Percentiles rank a stretch among this genome's conserved stretches.
Conservation (phyloP, 2,113 vertebrate species). For the Leuciscus idus region DNA sequence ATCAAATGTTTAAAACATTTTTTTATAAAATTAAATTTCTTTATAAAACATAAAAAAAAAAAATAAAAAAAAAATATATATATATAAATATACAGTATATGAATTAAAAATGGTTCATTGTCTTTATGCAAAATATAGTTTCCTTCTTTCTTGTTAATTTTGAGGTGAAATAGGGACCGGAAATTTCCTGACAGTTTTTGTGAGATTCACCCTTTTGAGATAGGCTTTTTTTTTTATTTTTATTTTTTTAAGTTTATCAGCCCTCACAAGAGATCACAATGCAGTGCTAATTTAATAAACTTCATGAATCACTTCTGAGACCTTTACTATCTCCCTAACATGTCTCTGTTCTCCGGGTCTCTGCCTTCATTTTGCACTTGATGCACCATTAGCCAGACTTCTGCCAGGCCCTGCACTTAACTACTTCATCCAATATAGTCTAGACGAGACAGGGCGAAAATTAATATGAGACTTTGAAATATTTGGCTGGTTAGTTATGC, state of each 20-base stretch:
- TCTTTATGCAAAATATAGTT: no score
- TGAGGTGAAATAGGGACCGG: neutral
- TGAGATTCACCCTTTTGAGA: neutral
- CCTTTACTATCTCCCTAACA: neutral
- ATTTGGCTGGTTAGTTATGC: slow-evolving; percentile 12
- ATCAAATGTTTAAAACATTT: no score
- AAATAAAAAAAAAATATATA: no score
- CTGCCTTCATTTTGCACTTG: slow-evolving; percentile 9
- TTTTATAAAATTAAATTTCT: no score
- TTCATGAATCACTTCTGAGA: neutral
- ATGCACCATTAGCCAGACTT: slow-evolving; percentile 17
- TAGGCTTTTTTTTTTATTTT: no score
- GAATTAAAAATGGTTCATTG: no score
- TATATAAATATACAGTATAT: no score
- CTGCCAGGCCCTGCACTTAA: neutral
- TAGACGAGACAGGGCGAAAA: neutral
- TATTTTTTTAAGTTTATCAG: neutral
- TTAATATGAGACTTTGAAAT: neutral
- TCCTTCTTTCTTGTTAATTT: no score
- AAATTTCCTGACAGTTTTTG: neutral
- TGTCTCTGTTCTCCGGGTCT: neutral
- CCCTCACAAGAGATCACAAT: neutral
- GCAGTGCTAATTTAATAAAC: neutral
- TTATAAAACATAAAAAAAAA: no score
- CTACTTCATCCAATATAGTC: neutral